phyloP scores from a whole-genome alignment of 2,888 invertebrate species.

The Capitulum mitella region DNA sequence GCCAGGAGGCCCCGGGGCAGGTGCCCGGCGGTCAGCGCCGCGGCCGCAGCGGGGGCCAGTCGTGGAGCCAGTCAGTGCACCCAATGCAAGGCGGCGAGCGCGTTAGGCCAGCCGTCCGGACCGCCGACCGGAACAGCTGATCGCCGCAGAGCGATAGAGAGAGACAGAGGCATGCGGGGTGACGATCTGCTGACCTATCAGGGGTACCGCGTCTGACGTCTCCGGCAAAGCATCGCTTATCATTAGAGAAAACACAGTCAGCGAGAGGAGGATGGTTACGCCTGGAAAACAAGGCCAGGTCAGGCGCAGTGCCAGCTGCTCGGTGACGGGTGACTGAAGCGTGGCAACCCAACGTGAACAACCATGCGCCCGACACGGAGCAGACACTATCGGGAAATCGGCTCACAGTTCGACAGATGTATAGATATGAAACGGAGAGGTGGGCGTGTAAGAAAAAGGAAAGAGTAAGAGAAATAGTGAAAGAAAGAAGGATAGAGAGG shows the following conservation, averaged over 20 bases:
- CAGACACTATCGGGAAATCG: neutral
- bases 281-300: conserved; percentile 53
- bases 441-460: too few species aligned
- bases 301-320: neutral
- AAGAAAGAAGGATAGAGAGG: neutral
- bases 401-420: neutral
- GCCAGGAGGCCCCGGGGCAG: neutral
- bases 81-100: neutral
- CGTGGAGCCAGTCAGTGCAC: neutral
- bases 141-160: too few species aligned
- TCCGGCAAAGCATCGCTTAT: conserved; percentile 99
- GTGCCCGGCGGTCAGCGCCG: neutral
- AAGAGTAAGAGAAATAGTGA: neutral
- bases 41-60: neutral
- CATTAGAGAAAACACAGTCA: conserved; percentile 99
- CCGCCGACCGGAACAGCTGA: too few species aligned
- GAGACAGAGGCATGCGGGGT: neutral
- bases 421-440: neutral
- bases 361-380: neutral
- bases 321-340: too few species aligned
- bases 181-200: conserved; percentile 66
- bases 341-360: neutral
- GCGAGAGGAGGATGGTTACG: conserved; percentile 97
- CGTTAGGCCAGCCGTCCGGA: too few species aligned
- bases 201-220: conserved; percentile 99